Evolutionary conservation across 2,888 invertebrate genomes (phyloP).

Genomic region (Apodemia mormo): DNA sequence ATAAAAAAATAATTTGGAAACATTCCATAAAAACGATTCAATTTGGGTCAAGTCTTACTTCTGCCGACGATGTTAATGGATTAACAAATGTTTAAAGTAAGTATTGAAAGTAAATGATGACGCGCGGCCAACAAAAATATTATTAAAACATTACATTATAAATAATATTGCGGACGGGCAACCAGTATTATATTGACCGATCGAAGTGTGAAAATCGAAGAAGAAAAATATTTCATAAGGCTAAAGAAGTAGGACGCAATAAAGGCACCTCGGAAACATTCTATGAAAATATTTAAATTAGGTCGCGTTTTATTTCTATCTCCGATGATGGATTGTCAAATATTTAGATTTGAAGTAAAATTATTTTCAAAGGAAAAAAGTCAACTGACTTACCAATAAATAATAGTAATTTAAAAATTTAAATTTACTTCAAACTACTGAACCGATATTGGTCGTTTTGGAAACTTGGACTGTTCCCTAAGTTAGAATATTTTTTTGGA

Average conservation of each 20-base stretch:
- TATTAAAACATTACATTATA: background rate
- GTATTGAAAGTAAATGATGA: background rate
- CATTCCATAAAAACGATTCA: conserved; percentile 10
- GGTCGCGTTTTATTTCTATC: background rate
- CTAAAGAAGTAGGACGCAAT: background rate
- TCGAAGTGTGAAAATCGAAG: background rate
- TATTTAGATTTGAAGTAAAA: background rate
- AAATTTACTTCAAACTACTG: too few relatives aligned
- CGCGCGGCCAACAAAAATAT: background rate
- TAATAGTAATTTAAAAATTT: too few relatives aligned
- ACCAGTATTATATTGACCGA: background rate
- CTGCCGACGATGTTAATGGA: background rate
- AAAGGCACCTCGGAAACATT: background rate
- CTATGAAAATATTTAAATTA: background rate
- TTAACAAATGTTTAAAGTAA: conserved; percentile 1
- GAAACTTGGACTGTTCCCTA: too few relatives aligned
- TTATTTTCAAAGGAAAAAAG: background rate
- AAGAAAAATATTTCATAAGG: background rate
- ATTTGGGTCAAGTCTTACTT: conserved; percentile 7
- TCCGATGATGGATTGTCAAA: background rate
- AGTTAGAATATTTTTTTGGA: too few relatives aligned
- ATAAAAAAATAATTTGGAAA: background rate
- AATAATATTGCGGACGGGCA: too few relatives aligned
- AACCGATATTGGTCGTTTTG: too few relatives aligned
- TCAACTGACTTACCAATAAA: too few relatives aligned